These are phyloP conservation scores for Gymnodraco acuticeps DNA, from an alignment of 2,797 vertebrate species.

Conservation along the genomic window DNA sequence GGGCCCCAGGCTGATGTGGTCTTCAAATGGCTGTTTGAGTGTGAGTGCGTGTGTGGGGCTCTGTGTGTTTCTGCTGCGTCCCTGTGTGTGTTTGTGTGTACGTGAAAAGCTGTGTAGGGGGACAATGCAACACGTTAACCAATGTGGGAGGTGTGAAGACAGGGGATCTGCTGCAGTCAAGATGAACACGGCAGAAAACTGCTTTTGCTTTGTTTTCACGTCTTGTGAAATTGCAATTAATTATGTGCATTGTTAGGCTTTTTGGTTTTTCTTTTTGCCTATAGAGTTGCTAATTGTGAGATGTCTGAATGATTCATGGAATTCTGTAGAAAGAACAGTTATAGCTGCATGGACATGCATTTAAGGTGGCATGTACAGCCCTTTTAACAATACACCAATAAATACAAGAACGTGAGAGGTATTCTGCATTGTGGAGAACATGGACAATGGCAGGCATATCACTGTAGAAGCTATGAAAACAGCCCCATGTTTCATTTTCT, in stretches of 20 bases:
- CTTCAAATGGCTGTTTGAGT: conserved; percentile 45
- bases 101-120: conserved; percentile 66
- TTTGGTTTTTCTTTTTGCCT: conserved; percentile 25
- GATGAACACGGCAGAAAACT: conserved; percentile 76
- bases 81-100: conserved; percentile 49
- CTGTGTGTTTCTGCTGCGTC: conserved; percentile 35
- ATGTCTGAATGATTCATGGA: conserved; percentile 20
- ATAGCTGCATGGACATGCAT: background rate
- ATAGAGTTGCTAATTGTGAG: conserved; percentile 27
- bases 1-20: conserved; percentile 72
- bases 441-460: background rate
- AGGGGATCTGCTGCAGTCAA: conserved; percentile 77
- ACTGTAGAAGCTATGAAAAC: conserved; percentile 2
- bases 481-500: conserved; percentile 8
- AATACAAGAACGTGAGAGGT: background rate
- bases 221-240: conserved; percentile 64
- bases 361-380: background rate
- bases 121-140: conserved; percentile 80
- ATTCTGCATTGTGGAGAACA: background rate
- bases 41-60: conserved; percentile 39
- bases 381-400: background rate
- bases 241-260: conserved; percentile 50
- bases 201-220: conserved; percentile 67
- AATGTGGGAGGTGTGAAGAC: conserved; percentile 83
- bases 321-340: background rate